A percentile compares a stretch with the other conserved stretches of the same genome.
phyloP scores from a whole-genome alignment of 2,113 vertebrate species.

The Scalopus aquaticus region DNA sequence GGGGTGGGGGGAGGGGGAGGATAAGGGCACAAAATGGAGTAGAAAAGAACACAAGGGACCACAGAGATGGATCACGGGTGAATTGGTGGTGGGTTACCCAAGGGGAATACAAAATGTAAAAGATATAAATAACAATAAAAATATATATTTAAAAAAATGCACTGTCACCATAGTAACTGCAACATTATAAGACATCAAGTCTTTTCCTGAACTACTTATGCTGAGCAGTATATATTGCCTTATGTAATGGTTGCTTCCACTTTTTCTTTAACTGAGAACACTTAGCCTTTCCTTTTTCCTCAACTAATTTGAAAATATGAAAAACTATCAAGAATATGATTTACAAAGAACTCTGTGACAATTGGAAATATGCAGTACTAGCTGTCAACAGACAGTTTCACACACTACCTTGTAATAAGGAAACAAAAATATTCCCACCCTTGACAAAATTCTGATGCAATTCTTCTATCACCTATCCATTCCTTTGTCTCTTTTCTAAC shows the following conservation, averaged over 20 bases:
- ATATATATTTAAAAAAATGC: too few relatives aligned
- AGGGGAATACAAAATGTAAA: too few relatives aligned
- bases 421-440: slow-evolving; percentile 7
- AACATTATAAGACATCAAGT: slow-evolving; percentile 68
- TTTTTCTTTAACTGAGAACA: slow-evolving; percentile 7
- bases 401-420: background rate
- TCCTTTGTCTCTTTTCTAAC: background rate
- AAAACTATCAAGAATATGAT: slow-evolving; percentile 37
- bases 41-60: too few relatives aligned
- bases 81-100: too few relatives aligned
- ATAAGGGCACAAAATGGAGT: too few relatives aligned
- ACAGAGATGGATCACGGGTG: too few relatives aligned
- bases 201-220: slow-evolving; percentile 50
- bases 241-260: slow-evolving; percentile 10
- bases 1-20: too few relatives aligned
- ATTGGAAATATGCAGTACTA: background rate
- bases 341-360: background rate
- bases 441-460: background rate
- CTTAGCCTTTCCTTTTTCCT: background rate
- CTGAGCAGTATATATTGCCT: slow-evolving; percentile 30
- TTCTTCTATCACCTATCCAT: background rate
- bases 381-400: background rate
- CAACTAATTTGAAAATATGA: slow-evolving; percentile 22
- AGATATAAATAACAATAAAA: too few relatives aligned
- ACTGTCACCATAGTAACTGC: slow-evolving; percentile 83